A percentile compares a stretch with the other conserved stretches of the same genome.
Evolutionary conservation across 1,140 invertebrate genomes (phyloP).

Genomic region (Drosophila azteca): DNA sequence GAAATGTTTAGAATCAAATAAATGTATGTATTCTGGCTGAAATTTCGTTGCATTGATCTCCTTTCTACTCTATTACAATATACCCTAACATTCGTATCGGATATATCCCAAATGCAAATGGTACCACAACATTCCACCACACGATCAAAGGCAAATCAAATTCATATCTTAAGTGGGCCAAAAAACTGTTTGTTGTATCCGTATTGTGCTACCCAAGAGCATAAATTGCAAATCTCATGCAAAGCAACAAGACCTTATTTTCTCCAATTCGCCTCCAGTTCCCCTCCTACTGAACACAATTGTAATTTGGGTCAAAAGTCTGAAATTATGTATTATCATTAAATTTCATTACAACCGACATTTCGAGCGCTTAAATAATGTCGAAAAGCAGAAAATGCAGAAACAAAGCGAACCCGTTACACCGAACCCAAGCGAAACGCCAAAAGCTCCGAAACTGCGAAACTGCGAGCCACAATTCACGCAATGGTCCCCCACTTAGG

Average conservation of each 20-base stretch:
- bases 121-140: no score
- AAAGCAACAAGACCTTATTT: constrained; percentile 33
- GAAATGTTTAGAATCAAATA: no score
- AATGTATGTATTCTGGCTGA: no score
- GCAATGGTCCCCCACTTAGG: constrained; percentile 42
- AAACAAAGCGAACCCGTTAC: constrained; percentile 60
- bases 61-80: no score
- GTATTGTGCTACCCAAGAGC: constrained; percentile 20
- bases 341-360: constrained; percentile 75
- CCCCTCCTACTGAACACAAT: constrained; percentile 46
- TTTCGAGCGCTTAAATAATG: constrained; percentile 56
- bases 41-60: no score
- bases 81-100: no score
- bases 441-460: no score
- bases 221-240: constrained; percentile 66
- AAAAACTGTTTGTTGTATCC: constrained; percentile 11
- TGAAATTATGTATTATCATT: constrained; percentile 80
- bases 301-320: constrained; percentile 76
- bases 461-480: constrained; percentile 33
- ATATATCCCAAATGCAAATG: no score
- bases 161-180: constrained; percentile 48
- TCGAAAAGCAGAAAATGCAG: constrained; percentile 45
- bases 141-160: constrained; percentile 26
- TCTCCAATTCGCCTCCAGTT: constrained; percentile 5
- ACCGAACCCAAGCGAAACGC: constrained; percentile 11